Evolutionary conservation across 1,140 invertebrate genomes (phyloP), one percentile per base, ranked within the genome.

Genomic region (Pseudomyrmex concolor): DNA sequence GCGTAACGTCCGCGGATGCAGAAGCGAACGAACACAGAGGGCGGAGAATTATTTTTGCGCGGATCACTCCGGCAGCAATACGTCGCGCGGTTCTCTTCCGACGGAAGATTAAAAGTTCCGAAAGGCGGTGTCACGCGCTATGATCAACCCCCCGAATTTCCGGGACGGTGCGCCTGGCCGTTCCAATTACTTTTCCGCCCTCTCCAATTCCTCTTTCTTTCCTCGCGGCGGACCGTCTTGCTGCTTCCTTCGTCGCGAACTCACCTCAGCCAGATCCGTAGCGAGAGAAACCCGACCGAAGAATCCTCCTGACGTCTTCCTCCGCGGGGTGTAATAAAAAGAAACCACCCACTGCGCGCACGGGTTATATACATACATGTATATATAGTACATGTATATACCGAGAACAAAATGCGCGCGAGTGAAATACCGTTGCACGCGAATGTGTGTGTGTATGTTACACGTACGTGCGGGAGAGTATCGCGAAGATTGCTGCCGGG

Each of bases 241-340:
- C 25, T 34, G 62, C 25, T 63, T 25, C 13, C 25, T 63, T 70
- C 72, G 64, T 43, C 43, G 45, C 68, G 66, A 22, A 73, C 72
- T 60, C 59, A 54, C 45, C 22, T 70, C 83, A 66, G 45, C 70
- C 57, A 74, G 50, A 17, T 15, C 45, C 76, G 76, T 76, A 84
- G 55, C 83, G 63, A 83, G 57, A 83, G 48, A 51, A 71, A 70
- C 17, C 76, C 66, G 71, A 85, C 59, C 72, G 64, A 78, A 67
- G 82, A 71, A 59, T 72, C 13, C 5, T 34, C 83, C 83, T 87
- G 85, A 87, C 71, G 43, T 87, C 85, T 87, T 87, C 68, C 81
- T 87, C 77, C 77, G 71, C 71, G 60, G 83, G 76, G 85, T 73
- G 83, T 83, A 87, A 87, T 85, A 87, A 87, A 84, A 70, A 72